phyloP scores from a whole-genome alignment of 2,113 vertebrate species.

The Collichthys lucidus region DNA sequence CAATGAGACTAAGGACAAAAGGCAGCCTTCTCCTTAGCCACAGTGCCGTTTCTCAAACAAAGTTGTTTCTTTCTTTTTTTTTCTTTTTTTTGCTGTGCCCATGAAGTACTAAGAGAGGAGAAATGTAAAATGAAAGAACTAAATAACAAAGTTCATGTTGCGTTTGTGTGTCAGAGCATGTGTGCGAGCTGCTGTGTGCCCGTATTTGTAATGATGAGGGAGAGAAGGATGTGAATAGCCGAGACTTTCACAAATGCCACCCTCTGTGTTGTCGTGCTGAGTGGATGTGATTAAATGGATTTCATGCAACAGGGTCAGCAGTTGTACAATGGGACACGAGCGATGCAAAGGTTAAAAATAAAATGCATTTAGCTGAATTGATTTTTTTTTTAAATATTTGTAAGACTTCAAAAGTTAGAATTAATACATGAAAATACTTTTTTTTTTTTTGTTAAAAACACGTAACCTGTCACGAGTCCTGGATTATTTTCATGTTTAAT shows the following conservation, averaged over 20 bases:
- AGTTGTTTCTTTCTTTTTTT: constrained; percentile 27
- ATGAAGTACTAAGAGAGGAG: constrained; percentile 33
- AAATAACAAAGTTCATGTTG: constrained; percentile 61
- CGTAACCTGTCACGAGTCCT: background rate
- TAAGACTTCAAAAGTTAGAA: background rate
- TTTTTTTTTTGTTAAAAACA: background rate
- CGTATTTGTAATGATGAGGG: constrained; percentile 53
- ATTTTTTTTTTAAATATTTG: constrained; percentile 1
- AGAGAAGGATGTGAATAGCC: constrained; percentile 41
- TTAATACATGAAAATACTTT: background rate
- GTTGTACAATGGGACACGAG: background rate
- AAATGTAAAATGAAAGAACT: constrained; percentile 39
- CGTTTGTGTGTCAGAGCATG: constrained; percentile 1
- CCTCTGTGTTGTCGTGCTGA: constrained; percentile 44
- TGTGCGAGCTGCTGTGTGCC: constrained; percentile 4
- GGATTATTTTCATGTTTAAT: constrained; percentile 12
- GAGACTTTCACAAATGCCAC: constrained; percentile 53
- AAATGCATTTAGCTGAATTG: constrained; percentile 11
- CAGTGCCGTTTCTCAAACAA: constrained; percentile 63
- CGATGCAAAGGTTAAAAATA: constrained; percentile 16
- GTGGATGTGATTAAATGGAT: constrained; percentile 63
- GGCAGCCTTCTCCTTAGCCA: constrained; percentile 45
- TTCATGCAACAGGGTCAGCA: constrained; percentile 58
- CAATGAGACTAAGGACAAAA: constrained; percentile 72
- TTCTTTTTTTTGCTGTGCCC: constrained; percentile 1